These are phyloP conservation scores for Pachyuromys duprasi DNA, from an alignment of 2,797 vertebrate species.

Conservation along the genomic window DNA sequence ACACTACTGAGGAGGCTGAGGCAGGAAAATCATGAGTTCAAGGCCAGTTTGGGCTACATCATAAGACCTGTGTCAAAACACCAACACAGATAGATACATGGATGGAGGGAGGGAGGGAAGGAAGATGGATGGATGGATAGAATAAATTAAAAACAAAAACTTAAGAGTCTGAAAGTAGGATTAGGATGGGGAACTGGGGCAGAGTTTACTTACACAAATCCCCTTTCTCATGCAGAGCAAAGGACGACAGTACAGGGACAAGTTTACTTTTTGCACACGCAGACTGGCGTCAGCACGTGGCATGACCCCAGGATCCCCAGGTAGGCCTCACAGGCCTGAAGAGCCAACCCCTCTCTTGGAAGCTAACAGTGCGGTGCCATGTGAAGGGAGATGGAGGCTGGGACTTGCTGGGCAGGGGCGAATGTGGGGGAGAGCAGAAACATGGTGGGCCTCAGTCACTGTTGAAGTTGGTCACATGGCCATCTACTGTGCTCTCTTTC, in stretches of 20 bases:
- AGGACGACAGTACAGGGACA: slow-evolving; percentile 98
- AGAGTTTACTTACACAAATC: neutral
- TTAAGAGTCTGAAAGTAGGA: neutral
- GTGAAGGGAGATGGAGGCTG: neutral
- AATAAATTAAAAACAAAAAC: neutral
- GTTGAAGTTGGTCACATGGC: neutral
- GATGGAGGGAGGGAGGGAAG: too few species aligned
- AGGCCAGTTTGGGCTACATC: neutral
- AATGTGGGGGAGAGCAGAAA: neutral
- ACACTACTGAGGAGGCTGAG: neutral
- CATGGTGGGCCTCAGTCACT: neutral
- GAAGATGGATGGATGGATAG: neutral
- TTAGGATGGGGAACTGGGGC: neutral
- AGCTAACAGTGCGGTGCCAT: slow-evolving; percentile 17
- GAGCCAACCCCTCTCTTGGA: slow-evolving; percentile 67
- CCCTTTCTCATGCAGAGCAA: slow-evolving; percentile 89
- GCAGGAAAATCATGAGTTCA: neutral
- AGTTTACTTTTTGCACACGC: slow-evolving; percentile 98
- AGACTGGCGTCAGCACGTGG: slow-evolving; percentile 99
- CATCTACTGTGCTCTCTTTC: neutral
- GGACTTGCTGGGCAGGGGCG: neutral
- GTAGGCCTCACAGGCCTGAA: slow-evolving; percentile 84
- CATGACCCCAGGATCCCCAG: slow-evolving; percentile 98
- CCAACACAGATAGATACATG: too few species aligned
- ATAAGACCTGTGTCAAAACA: neutral